Base-by-base conservation (phyloP, 1,140 invertebrate species). In the Drosophila quadrilineata region DNA sequence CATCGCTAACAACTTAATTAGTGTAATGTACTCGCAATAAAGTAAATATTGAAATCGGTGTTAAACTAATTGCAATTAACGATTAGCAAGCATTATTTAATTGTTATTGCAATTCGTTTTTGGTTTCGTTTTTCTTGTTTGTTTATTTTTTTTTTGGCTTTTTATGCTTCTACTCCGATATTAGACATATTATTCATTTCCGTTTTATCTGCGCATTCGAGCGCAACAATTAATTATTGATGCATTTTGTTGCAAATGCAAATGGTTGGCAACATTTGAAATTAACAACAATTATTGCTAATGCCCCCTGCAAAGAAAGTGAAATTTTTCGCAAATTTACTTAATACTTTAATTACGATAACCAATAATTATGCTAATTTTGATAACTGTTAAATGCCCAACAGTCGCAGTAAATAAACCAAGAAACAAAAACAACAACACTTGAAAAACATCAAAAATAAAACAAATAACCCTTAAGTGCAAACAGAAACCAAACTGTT, bases 201-300 rank as follows among this genome's bases (percentile, higher is more conserved):
- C 77, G 77, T 84, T 84, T 76, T 53, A 38, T 36, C 52, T 24
- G 66, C 58, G 74, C 77, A 85, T 67, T 84, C 64, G 70, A 84
- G 79, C 79, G 74, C 56, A 84, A 74, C 73, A 85, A 77, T 77
- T 82, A 84, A 84, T 84, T 84, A 26, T 46, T 46, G n/a, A 50
- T 68, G 56, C 52, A 52, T 60, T 41, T 52, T 71, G 49, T 24
- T 43, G 38, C 28, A 14, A 36, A 40, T 43, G 62, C 65, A 68
- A 68, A 68, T 67, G 29, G 31, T 53, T 53, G 9, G 21, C 41
- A 53, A 66, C 56, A 58, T 10, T 65, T 33, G 28, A 58, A 43
- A 58, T 49, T 35, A 35, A 14, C 54, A 33, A 35, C 28, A 19
- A 38, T 46, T 24, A 45, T 21, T 66, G 56, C 40, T 24, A 58